phyloP scores from a whole-genome alignment of 2,888 invertebrate species.

The Apocheima hispidaria region DNA sequence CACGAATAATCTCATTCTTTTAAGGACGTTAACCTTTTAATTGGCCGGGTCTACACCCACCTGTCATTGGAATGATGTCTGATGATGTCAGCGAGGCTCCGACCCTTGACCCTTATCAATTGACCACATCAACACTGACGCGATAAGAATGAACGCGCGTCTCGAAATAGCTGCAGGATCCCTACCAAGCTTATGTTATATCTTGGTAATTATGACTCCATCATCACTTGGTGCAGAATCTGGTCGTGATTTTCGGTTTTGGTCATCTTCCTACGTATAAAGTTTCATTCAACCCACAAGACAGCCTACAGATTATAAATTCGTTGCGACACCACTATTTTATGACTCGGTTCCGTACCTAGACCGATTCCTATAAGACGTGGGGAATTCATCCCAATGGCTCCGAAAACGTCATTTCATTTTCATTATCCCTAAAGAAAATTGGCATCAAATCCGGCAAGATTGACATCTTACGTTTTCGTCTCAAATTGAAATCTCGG shows the following conservation, averaged over 20 bases:
- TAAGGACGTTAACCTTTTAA: slow-evolving; percentile 54
- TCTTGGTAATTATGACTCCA: neutral
- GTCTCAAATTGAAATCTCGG: slow-evolving; percentile 42
- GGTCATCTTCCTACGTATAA: neutral
- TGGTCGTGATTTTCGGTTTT: slow-evolving; percentile 8
- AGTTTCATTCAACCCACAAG: neutral
- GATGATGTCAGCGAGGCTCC: slow-evolving; percentile 55
- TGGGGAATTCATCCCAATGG: slow-evolving; percentile 21
- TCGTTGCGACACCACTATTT: neutral
- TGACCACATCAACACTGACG: slow-evolving; percentile 46
- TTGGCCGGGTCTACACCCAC: slow-evolving; percentile 53
- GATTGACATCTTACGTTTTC: slow-evolving; percentile 44
- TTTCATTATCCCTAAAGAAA: slow-evolving; percentile 34
- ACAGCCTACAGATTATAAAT: neutral
- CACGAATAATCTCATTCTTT: slow-evolving; percentile 20
- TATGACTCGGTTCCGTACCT: neutral
- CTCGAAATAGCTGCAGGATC: slow-evolving; percentile 42
- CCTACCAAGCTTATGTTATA: slow-evolving; percentile 21
- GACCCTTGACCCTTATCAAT: slow-evolving; percentile 55
- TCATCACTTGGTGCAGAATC: neutral
- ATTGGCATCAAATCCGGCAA: slow-evolving; percentile 43
- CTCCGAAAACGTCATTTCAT: slow-evolving; percentile 33
- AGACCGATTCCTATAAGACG: slow-evolving; percentile 16
- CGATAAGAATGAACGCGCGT: slow-evolving; percentile 53
- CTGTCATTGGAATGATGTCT: slow-evolving; percentile 43